These are phyloP conservation scores for Acleris laterana DNA, from an alignment of 2,888 invertebrate species.

Conservation along the genomic window DNA sequence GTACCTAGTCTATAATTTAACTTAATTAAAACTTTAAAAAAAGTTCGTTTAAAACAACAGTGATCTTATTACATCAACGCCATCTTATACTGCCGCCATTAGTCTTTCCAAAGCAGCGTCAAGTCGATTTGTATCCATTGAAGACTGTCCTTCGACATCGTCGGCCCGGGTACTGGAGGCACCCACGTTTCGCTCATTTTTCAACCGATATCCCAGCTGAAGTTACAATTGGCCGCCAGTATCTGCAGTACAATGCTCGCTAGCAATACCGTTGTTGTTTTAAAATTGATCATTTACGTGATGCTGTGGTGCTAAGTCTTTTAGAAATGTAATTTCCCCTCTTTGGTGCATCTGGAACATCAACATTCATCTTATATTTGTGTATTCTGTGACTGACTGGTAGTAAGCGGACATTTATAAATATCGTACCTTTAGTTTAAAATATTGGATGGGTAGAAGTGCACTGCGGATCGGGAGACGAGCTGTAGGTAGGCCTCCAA, in stretches of 20 bases:
- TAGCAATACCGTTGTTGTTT: conserved; percentile 17
- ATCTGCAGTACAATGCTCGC: conserved; percentile 23
- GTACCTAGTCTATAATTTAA: too few species aligned
- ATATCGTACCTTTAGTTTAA: too few species aligned
- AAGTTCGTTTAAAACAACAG: not conserved
- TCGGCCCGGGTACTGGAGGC: conserved; percentile 3
- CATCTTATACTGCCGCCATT: conserved; percentile 23
- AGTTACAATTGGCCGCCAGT: conserved; percentile 8
- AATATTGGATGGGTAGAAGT: too few species aligned
- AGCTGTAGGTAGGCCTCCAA: too few species aligned
- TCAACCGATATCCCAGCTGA: conserved; percentile 16
- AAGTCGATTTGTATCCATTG: conserved; percentile 36
- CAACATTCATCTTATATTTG: not conserved
- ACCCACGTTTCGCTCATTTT: conserved; percentile 33
- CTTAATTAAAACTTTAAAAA: not conserved
- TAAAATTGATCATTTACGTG: conserved; percentile 21
- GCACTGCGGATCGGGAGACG: too few species aligned
- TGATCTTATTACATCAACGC: conserved; percentile 2
- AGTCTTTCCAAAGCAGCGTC: conserved; percentile 21
- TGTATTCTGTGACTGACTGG: too few species aligned
- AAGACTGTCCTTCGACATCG: conserved; percentile 22
- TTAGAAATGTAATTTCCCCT: not conserved
- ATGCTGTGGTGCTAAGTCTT: not conserved
- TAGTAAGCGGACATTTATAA: too few species aligned
- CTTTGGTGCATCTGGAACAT: not conserved